A percentile compares a stretch with the other conserved stretches of the same genome.
Evolutionary conservation across 2,797 vertebrate genomes (phyloP).

Genomic region (Scleropages formosus): DNA sequence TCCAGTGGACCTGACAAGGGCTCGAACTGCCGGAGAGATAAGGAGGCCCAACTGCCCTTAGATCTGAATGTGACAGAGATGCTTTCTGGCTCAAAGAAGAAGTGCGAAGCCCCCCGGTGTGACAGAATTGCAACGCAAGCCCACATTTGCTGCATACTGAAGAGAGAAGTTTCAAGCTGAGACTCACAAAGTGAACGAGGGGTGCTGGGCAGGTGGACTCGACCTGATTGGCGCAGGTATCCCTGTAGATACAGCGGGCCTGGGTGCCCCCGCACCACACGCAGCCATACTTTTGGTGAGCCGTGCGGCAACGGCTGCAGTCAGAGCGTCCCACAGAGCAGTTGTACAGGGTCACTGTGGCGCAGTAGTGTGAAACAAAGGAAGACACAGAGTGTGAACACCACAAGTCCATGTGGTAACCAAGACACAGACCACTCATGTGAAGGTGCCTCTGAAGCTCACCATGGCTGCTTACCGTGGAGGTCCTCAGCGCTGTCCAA

Average conservation of each 20-base stretch:
- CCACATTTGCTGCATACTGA: too few species aligned
- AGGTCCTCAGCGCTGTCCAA: slow-evolving; percentile 86
- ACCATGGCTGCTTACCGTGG: slow-evolving; percentile 64
- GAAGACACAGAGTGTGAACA: not conserved
- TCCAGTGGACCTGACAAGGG: slow-evolving; percentile 86
- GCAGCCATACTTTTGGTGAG: slow-evolving; percentile 79
- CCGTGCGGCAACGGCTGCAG: slow-evolving; percentile 91
- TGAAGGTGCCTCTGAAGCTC: not conserved
- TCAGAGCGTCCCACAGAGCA: slow-evolving; percentile 91
- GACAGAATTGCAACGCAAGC: not conserved
- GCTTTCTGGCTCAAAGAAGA: not conserved
- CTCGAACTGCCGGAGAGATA: slow-evolving; percentile 69
- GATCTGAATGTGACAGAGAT: not conserved
- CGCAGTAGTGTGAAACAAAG: not conserved
- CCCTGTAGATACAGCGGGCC: slow-evolving; percentile 79
- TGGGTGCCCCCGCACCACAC: slow-evolving; percentile 83
- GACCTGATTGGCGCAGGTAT: slow-evolving; percentile 75
- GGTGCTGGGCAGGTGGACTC: slow-evolving; percentile 87
- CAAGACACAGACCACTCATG: too few species aligned
- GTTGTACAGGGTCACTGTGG: slow-evolving; percentile 87
- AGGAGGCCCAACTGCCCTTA: not conserved
- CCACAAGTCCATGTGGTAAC: not conserved
- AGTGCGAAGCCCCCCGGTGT: not conserved
- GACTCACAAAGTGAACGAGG: slow-evolving; percentile 83
- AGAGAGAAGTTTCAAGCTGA: not conserved